Base-by-base conservation (phyloP, 2,797 vertebrate species). In the Decapterus maruadsi region DNA sequence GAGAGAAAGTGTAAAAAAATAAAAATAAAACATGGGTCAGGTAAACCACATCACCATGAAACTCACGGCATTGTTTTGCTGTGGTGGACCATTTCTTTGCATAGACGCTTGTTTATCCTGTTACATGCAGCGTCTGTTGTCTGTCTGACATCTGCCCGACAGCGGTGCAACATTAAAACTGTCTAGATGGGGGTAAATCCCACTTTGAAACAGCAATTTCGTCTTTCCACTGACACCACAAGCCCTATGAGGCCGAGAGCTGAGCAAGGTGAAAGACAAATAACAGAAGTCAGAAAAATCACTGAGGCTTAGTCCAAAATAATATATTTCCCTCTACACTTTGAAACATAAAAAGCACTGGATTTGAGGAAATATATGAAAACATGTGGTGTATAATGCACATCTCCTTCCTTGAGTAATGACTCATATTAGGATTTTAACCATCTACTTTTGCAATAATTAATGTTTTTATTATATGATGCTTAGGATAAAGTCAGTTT, bases 291-390 rank as follows among this genome's bases (percentile, higher is more conserved):
- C 6, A 6, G 43, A 45, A 45, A 45, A 45, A 46, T 46, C 1
- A 26, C 40, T n/a, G 8, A 26, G 3, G 3, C 14, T 29, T 34
- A 4, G 19, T 34, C 22, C 20, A 31, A 43, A 26, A 53, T 40
- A 19, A 38, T 22, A 53, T 54, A 43, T 31, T 55, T 75, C 36
- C 40, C 29, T 58, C 46, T n/a, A n/a, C 17, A 48, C 46, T 48
- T 48, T 38, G 16, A 46, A 20, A 48, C 26, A 20, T 19, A 16
- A n/a, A 10, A 61, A 43, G 11, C 20, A 31, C 17, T 19, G 62
- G 20, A 26, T 43, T 14, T 51, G 12, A 34, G n/a, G 34, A 58
- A 58, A 20, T 34, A 40, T 38, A 40, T 40, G 1, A 38, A 40
- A 19, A 38, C 22, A 11, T 59, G 1, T 13, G 13, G n/a, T n/a